Evolutionary conservation across 2,113 vertebrate genomes (phyloP), one percentile per base, ranked within the genome.

Genomic region (Mirza zaza): DNA sequence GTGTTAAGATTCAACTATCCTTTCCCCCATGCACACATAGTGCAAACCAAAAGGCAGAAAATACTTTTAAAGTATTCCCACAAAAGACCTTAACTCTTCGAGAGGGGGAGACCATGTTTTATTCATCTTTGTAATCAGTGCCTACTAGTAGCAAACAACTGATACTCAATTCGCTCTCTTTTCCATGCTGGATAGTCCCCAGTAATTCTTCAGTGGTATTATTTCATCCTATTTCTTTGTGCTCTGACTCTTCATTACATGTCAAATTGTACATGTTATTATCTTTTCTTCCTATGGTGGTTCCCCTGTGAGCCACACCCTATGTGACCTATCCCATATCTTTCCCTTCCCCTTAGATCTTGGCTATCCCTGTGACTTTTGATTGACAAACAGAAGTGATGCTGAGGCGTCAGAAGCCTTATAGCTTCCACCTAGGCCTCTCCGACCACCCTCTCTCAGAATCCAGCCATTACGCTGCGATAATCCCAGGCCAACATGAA

Each of bases 121-220:
- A 87, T 70, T 95, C 32, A 82, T 76, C 25, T 88, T 87, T 91
- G 84, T 76, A 88, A 71, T 59, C 80, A 75, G 59, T 59, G 57
- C 39, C 45, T 75, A 39, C 15, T 87, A 39, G 48, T 14, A 73
- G 48, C 45, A 82, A 67, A 81, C 6, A 67, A 27, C 65, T 71
- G 48, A 67, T 34, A 57, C 48, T 92, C 50, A 81, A 81, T 75
- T 65, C 57, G 14, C 83, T 45, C 57, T 71, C 50, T 76, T 92
- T 81, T 34, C 61, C 42, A 83, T 50, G 45, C 21, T 87, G 45
- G 42, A 79, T 91, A 91, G 86, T 57, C 71, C n/a, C 76, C 15
- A 61, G 25, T 87, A 96, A 86, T 82, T 87, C 67, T 76, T 59
- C 50, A 87, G 34, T 91, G 92, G 25, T 57, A 86, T 80, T 85